A percentile compares a stretch with the other conserved stretches of the same genome.
phyloP scores from a whole-genome alignment of 2,113 vertebrate genomes.

The Mustelus asterias region DNA sequence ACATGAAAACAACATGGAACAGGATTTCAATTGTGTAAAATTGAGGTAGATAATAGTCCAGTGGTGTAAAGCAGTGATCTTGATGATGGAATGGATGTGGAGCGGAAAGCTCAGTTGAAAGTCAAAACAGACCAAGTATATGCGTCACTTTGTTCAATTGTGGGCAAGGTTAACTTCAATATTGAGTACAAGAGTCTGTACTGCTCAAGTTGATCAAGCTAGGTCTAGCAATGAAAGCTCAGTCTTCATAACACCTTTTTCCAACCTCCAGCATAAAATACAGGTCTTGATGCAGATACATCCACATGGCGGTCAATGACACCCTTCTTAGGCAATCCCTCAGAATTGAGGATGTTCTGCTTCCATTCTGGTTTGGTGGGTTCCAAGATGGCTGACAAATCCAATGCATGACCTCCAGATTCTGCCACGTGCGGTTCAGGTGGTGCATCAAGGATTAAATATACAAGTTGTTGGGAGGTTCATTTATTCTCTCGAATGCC shows the following conservation, averaged over 20 bases:
- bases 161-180: neutral
- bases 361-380: too few species aligned
- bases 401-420: too few species aligned
- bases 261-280: neutral
- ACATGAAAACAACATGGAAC: neutral
- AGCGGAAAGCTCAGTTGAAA: neutral
- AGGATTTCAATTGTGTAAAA: neutral
- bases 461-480: too few species aligned
- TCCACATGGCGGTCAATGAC: neutral
- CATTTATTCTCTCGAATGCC: too few species aligned
- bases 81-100: neutral
- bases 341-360: too few species aligned
- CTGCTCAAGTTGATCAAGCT: neutral
- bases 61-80: neutral
- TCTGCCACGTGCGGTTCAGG: too few species aligned
- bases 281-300: neutral
- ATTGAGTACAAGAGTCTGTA: neutral
- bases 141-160: neutral
- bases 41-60: neutral
- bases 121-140: too few species aligned
- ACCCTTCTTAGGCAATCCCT: too few species aligned
- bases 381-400: too few species aligned
- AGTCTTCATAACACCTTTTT: neutral
- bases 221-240: neutral
- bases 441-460: too few species aligned